These are phyloP conservation scores for Tragelaphus imberbis DNA, from an alignment of 2,113 vertebrate species.

Conservation along the genomic window DNA sequence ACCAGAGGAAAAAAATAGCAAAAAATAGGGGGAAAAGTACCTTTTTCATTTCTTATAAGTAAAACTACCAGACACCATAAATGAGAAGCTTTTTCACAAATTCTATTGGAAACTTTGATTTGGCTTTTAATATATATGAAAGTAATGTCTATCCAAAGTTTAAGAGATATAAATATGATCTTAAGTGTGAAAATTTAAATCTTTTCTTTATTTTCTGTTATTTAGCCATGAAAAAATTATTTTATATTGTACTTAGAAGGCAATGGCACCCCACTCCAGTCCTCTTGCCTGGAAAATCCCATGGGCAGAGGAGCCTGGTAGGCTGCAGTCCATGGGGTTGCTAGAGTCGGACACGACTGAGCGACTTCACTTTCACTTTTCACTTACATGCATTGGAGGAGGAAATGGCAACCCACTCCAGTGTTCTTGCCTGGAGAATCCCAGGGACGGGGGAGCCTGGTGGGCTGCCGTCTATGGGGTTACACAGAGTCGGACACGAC, in stretches of 20 bases:
- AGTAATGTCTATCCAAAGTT: not conserved
- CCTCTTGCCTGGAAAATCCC: too few species aligned
- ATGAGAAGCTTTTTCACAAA: slow-evolving; percentile 62
- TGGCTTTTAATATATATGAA: slow-evolving; percentile 3
- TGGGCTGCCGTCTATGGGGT: too few species aligned
- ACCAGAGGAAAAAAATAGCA: slow-evolving; percentile 75
- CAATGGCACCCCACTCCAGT: too few species aligned
- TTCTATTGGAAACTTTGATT: slow-evolving; percentile 71
- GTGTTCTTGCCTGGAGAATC: too few species aligned
- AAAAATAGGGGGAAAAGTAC: slow-evolving; percentile 54
- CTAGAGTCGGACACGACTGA: too few species aligned
- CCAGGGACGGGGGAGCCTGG: too few species aligned
- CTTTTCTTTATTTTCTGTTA: not conserved
- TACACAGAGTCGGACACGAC: too few species aligned
- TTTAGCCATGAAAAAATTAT: not conserved
- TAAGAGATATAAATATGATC: not conserved
- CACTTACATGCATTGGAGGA: too few species aligned
- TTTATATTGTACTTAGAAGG: not conserved
- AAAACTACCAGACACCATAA: slow-evolving; percentile 68
- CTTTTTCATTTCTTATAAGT: slow-evolving; percentile 81
- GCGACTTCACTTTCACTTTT: too few species aligned
- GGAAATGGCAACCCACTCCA: too few species aligned
- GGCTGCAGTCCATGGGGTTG: too few species aligned
- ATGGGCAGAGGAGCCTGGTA: too few species aligned
- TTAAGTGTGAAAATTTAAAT: not conserved